These are phyloP conservation scores for Pitangus sulphuratus DNA, from an alignment of 2,797 vertebrate genomes.

Conservation along the genomic window DNA sequence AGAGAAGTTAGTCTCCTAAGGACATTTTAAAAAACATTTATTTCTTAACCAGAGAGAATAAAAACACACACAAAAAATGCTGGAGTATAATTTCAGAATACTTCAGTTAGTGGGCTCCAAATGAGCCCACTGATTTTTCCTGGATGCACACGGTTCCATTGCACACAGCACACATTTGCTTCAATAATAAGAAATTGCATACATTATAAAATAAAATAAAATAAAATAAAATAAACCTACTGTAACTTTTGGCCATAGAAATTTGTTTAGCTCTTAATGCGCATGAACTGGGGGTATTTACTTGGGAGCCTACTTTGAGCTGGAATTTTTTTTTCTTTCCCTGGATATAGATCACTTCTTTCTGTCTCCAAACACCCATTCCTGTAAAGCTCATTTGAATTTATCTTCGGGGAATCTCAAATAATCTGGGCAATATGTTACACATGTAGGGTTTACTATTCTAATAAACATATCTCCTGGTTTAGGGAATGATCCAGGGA, in stretches of 20 bases:
- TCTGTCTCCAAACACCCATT: background rate
- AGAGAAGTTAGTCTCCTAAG: background rate
- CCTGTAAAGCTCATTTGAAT: slow-evolving; percentile 40
- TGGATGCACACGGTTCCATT: background rate
- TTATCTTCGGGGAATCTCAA: slow-evolving; percentile 44
- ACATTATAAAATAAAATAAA: background rate
- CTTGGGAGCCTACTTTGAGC: background rate
- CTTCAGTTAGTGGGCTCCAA: background rate
- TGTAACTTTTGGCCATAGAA: background rate
- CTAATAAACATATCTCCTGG: slow-evolving; percentile 59
- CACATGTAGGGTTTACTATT: slow-evolving; percentile 33
- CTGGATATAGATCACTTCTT: slow-evolving; percentile 27
- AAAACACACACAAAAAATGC: background rate
- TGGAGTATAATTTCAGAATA: background rate
- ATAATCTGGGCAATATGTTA: slow-evolving; percentile 63
- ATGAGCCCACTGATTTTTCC: background rate
- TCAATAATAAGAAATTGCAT: background rate
- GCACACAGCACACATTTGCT: background rate
- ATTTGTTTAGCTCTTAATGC: slow-evolving; percentile 1
- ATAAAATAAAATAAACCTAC: background rate
- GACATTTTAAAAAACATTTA: background rate
- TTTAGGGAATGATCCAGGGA: slow-evolving; percentile 38
- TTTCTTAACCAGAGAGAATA: background rate
- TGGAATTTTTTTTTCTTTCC: background rate
- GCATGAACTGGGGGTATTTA: background rate